phyloP scores from a whole-genome alignment of 1,140 invertebrate species.

The Armadillidium nasatum region DNA sequence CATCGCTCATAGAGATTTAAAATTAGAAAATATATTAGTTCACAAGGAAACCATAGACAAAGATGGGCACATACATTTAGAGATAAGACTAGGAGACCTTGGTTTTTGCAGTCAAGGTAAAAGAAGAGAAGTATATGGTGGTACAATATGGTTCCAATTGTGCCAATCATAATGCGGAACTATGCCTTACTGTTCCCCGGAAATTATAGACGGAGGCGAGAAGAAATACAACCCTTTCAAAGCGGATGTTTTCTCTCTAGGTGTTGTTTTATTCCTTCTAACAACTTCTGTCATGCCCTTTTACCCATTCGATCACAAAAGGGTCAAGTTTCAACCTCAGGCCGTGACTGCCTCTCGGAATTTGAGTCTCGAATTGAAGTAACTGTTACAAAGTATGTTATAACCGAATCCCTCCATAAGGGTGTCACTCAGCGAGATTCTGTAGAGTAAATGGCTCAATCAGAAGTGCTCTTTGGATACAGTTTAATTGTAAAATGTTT shows the following conservation, averaged over 20 bases:
- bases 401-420: background rate
- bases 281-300: background rate
- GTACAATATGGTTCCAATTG: background rate
- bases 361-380: background rate
- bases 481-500: background rate
- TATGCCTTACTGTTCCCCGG: background rate
- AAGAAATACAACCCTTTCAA: background rate
- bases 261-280: background rate
- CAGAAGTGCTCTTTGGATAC: background rate
- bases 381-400: background rate
- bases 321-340: background rate
- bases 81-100: background rate
- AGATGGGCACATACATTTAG: background rate
- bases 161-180: background rate
- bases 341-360: background rate
- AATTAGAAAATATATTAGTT: conserved; percentile 1
- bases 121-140: background rate
- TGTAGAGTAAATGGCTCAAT: background rate
- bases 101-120: background rate
- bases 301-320: background rate
- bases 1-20: background rate
- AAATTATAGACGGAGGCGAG: background rate
- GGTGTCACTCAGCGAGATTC: background rate
- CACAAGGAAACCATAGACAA: background rate
- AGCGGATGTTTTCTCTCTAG: background rate